phyloP scores from a whole-genome alignment of 2,888 invertebrate genomes.

The Habroteleia sp. region DNA sequence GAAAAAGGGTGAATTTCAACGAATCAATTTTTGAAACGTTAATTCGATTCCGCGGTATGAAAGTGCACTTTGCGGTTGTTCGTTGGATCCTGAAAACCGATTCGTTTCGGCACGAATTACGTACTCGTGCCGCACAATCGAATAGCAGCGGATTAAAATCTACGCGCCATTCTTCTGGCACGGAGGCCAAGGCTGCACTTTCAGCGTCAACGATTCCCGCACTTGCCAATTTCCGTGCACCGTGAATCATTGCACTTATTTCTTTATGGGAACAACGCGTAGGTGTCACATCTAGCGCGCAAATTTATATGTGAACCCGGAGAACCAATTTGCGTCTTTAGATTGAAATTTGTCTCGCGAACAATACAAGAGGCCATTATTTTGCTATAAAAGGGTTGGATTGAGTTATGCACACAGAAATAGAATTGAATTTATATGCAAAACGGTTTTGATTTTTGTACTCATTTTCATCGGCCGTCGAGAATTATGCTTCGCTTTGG shows the following conservation, averaged over 20 bases:
- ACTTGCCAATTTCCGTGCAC: slow-evolving; percentile 28
- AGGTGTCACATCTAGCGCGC: slow-evolving; percentile 33
- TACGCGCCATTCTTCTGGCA: slow-evolving; percentile 28
- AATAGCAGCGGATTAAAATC: slow-evolving; percentile 8
- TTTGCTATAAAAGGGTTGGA: slow-evolving; percentile 9
- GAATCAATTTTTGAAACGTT: neutral
- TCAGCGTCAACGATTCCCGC: slow-evolving; percentile 39
- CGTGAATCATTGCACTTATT: slow-evolving; percentile 46
- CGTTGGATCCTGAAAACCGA: neutral
- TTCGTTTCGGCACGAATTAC: neutral
- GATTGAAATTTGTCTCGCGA: slow-evolving; percentile 29
- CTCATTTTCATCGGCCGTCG: neutral
- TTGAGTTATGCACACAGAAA: neutral
- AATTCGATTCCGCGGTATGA: no score
- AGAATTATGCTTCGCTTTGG: no score
- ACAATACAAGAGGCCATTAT: slow-evolving; percentile 12
- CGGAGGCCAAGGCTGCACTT: slow-evolving; percentile 62
- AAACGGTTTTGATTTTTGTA: neutral
- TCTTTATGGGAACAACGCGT: slow-evolving; percentile 35
- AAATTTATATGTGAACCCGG: slow-evolving; percentile 22
- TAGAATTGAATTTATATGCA: neutral
- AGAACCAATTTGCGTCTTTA: slow-evolving; percentile 23
- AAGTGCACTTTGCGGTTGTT: no score
- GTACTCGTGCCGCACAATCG: slow-evolving; percentile 14
- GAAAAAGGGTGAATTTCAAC: no score